Base-by-base conservation (phyloP, 2,113 vertebrate genomes). In the Shinisaurus crocodilurus region DNA sequence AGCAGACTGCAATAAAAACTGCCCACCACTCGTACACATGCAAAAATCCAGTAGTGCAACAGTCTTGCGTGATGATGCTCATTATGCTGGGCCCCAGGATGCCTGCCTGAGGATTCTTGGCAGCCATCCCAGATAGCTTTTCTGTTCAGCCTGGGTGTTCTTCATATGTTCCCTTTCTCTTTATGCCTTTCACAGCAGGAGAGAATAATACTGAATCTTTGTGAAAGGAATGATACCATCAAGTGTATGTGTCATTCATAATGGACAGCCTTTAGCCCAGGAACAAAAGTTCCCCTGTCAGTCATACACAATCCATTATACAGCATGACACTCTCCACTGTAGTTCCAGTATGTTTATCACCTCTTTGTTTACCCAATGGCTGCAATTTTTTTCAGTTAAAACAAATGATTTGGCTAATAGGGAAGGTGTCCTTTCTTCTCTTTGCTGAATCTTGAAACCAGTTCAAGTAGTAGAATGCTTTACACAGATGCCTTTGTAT, bases 111-210 rank as follows among this genome's bases (percentile, higher is more conserved):
- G 90, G 95, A 95, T 95, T 95, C 89, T 93, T 95, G 95, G 93
- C 96, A 94, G 89, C 63, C 7, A 0, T 96, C 95, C 91, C 94
- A 93, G 92, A 79, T 92, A 87, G 90, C 88, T 91, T 96, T 89
- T 95, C 87, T 90, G 88, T 95, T 96, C 92, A 94, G 89, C 15
- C 93, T 95, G 93, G 82, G 88, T 94, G 89, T 94, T 94, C 87
- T 50, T 95, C 94, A 37, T 96, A 77, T 92, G 95, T 88, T 95
- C 91, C 94, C 92, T 92, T 96, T 95, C 93, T 96, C 77, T 91
- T 88, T 3, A 16, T 72, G 0, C 5, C 89, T 84, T 89, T 93
- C 92, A 92, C 82, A 3, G 81, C 65, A 60, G 85, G 67, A 92
- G 93, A 88, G 89, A 79, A 91, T 95, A 91, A 93, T 83, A 90